phyloP scores from a whole-genome alignment of 2,888 invertebrate species.

The Cylloceria caligata region DNA sequence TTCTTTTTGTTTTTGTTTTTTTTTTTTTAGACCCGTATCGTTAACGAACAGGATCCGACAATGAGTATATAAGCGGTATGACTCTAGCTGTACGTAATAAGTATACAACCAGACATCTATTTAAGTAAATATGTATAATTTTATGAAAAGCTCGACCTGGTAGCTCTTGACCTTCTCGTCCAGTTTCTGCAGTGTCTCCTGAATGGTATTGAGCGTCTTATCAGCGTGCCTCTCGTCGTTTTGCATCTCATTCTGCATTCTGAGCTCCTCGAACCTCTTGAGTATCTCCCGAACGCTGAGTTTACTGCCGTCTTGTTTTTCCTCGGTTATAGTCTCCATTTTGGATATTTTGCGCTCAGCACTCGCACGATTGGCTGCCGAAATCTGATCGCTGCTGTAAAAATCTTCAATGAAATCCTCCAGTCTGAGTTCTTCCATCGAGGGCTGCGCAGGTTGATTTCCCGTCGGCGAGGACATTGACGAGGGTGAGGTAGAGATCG shows the following conservation, averaged over 20 bases:
- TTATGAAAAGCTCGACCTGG: conserved; percentile 77
- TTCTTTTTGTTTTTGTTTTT: conserved; percentile 9
- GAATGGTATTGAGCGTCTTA: conserved; percentile 83
- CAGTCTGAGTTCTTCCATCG: conserved; percentile 75
- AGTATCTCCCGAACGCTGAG: conserved; percentile 93
- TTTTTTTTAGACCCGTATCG: conserved; percentile 43
- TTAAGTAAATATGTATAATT: too few relatives aligned
- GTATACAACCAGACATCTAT: too few relatives aligned
- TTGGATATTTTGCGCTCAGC: conserved; percentile 79
- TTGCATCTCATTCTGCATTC: conserved; percentile 75
- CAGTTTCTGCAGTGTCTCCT: conserved; percentile 84
- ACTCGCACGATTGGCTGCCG: conserved; percentile 67
- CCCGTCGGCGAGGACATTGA: conserved; percentile 66
- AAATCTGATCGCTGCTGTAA: conserved; percentile 78
- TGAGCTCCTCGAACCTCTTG: conserved; percentile 92
- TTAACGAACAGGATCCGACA: conserved; percentile 50
- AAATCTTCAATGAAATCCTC: conserved; percentile 81
- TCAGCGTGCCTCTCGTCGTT: conserved; percentile 79
- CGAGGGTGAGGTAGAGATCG: conserved; percentile 56
- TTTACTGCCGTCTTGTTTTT: conserved; percentile 90
- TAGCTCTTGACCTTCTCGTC: conserved; percentile 84
- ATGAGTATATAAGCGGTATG: conserved; percentile 29
- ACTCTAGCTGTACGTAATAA: background rate
- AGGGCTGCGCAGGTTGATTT: conserved; percentile 59
- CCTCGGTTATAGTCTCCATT: conserved; percentile 94